Evolutionary conservation across 2,113 vertebrate genomes (phyloP).

Genomic region (Neomonachus schauinslandi): DNA sequence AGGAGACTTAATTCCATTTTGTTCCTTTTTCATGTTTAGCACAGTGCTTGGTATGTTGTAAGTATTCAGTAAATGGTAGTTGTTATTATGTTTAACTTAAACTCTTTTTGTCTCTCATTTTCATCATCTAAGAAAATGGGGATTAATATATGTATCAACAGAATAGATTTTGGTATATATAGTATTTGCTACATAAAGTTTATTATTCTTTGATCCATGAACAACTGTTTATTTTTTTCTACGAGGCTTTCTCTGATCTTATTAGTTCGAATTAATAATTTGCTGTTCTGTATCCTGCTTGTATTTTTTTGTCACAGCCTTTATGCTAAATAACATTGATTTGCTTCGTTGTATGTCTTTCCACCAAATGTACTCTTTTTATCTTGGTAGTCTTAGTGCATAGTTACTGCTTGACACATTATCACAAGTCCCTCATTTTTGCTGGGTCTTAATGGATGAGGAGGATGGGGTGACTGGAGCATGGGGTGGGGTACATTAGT

Average conservation of each 20-base stretch:
- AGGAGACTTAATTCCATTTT: not conserved
- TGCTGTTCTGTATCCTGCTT: not conserved
- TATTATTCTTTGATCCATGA: not conserved
- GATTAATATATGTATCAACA: not conserved
- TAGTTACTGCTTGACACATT: not conserved
- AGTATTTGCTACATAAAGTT: not conserved
- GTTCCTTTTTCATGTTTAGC: not conserved
- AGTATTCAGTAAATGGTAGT: not conserved
- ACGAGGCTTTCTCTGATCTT: not conserved
- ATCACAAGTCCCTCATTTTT: not conserved
- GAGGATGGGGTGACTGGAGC: not conserved
- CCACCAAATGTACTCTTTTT: not conserved
- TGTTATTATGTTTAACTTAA: conserved; percentile 6
- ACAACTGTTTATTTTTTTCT: not conserved
- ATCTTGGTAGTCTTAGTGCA: not conserved
- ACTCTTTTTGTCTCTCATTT: not conserved
- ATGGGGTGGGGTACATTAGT: not conserved
- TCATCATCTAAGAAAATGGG: not conserved
- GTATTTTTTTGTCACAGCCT: not conserved
- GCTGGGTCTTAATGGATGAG: not conserved
- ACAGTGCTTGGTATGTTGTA: not conserved
- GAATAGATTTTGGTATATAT: not conserved
- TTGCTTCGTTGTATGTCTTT: not conserved
- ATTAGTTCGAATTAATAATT: conserved; percentile 6
- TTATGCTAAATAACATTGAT: not conserved